Evolutionary conservation across 2,888 invertebrate species (phyloP), one percentile per base, ranked within the genome.

Genomic region (Netelia virgata): DNA sequence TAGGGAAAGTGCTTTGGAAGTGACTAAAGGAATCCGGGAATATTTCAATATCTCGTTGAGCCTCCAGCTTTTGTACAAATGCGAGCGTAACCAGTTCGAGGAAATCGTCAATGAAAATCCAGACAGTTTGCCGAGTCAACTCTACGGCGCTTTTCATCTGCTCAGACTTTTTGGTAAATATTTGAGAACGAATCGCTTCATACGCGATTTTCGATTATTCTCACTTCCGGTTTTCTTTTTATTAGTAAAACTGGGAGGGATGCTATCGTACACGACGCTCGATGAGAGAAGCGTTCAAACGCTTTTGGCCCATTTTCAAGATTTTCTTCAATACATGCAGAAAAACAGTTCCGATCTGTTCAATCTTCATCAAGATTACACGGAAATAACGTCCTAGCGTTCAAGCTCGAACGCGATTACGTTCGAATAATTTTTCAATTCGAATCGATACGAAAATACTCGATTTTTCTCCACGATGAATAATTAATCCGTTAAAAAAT

Each of bases 31-130:
- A 0, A 96, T 99, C 53, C 96, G 97, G 88, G 98, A 98, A 91
- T 99, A 99, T 92, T 99, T 99, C 92, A 98, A 99, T 93, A 97
- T 97, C 0, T 97, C 98, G 94, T 94, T 99, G 11, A 98, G 98
- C 1, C 97, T 97, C 1, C 98, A 98, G 92, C 94, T 99, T 6
- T 94, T 99, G 8, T 99, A 99, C 93, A 98, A 98, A 93, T 98
- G 98, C 94, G 99, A 99, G 94, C 94, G 98, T 75, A 97, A 97
- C 0, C 98, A 99, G 91, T 98, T 98, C 94, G 96, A 97, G 70
- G 98, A 98, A 90, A 96, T 98, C 74, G 94, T 97, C 79, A 95
- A 96, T 90, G 96, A 97, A 83, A 95, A 97, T 94, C 96, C 97
- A 0, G 97, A 97, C 82, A 96, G 96, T 20, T 95, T 96, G 0